Conservation (phyloP, 2,888 invertebrate genomes). For the Elegia similella region DNA sequence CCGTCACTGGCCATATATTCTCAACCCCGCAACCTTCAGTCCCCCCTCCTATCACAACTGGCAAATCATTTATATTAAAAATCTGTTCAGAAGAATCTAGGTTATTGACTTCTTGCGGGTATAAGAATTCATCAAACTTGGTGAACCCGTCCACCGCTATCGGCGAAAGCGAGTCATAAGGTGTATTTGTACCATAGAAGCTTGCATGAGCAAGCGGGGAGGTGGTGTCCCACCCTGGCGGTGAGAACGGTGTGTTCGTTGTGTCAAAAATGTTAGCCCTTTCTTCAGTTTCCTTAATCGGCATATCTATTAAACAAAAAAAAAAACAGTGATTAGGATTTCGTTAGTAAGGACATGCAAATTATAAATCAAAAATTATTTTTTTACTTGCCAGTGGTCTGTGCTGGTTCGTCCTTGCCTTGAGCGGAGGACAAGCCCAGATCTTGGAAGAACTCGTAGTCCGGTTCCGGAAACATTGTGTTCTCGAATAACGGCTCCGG, state of each 20-base stretch:
- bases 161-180: constrained; percentile 56
- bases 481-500: constrained; percentile 66
- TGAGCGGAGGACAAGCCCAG: constrained; percentile 83
- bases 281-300: constrained; percentile 54
- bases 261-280: constrained; percentile 69
- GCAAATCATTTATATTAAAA: constrained; percentile 63
- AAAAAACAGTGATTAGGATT: constrained; percentile 16
- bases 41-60: constrained; percentile 60
- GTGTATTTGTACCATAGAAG: constrained; percentile 48
- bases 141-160: constrained; percentile 43
- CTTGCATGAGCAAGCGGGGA: constrained; percentile 57
- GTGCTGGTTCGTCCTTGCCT: constrained; percentile 74
- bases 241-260: constrained; percentile 69
- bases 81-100: constrained; percentile 56
- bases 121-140: constrained; percentile 40
- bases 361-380: constrained; percentile 12
- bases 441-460: constrained; percentile 87
- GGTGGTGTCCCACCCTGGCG: constrained; percentile 68
- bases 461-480: constrained; percentile 73
- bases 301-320: constrained; percentile 51
- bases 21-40: constrained; percentile 10
- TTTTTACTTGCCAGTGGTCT: constrained; percentile 66
- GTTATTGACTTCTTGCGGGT: constrained; percentile 36
- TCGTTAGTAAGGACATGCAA: too few species aligned
- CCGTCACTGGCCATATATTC: constrained; percentile 17